These are phyloP conservation scores for Psococerastis gibbosa DNA, from an alignment of 2,888 invertebrate species.

Conservation along the genomic window DNA sequence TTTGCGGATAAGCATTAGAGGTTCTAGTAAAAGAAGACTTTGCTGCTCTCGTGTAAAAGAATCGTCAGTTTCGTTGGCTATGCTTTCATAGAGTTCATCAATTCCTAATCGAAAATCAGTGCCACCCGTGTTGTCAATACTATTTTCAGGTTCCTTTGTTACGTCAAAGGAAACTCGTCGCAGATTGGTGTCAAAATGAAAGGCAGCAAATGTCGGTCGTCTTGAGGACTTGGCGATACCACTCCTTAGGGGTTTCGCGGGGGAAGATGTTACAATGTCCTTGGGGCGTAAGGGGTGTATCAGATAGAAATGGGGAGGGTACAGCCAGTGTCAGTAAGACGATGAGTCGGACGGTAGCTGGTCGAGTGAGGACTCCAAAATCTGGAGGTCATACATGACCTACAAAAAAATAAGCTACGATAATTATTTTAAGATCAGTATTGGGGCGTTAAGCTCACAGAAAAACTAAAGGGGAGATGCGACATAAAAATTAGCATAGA, in stretches of 20 bases:
- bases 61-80: not conserved
- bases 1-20: slow-evolving; percentile 31
- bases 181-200: not conserved
- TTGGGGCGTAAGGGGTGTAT: not conserved
- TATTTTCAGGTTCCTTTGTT: not conserved
- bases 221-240: too few species aligned
- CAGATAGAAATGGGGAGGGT: not conserved
- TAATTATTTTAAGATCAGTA: too few species aligned
- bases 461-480: too few species aligned
- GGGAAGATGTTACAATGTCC: not conserved
- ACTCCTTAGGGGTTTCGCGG: not conserved
- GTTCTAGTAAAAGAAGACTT: slow-evolving; percentile 30
- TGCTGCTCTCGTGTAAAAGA: slow-evolving; percentile 12
- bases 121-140: too few species aligned
- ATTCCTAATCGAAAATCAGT: not conserved
- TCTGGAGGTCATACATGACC: slow-evolving; percentile 37
- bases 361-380: slow-evolving; percentile 22
- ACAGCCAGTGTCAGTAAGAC: not conserved
- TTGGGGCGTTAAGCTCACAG: too few species aligned
- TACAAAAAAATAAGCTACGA: slow-evolving; percentile 19
- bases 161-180: not conserved
- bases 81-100: not conserved
- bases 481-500: too few species aligned
- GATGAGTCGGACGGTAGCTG: not conserved
- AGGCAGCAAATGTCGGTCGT: not conserved